phyloP scores from a whole-genome alignment of 2,797 vertebrate genomes.

The Pelodytes ibericus region DNA sequence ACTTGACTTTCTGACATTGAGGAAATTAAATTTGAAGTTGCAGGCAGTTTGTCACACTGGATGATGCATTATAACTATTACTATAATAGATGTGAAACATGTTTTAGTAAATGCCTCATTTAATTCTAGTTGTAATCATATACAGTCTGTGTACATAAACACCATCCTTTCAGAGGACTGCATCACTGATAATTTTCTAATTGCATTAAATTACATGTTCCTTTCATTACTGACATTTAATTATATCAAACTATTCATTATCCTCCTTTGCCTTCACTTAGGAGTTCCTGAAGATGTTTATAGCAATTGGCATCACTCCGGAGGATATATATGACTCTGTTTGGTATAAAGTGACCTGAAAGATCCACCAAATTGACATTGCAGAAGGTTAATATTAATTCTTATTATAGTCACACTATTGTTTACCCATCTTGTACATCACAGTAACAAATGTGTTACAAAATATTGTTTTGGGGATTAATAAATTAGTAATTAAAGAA shows the following conservation, averaged over 20 bases:
- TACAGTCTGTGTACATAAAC: constrained; percentile 17
- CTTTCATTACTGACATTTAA: constrained; percentile 34
- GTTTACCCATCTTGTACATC: too few relatives aligned
- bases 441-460: too few relatives aligned
- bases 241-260: constrained; percentile 28
- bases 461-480: too few relatives aligned
- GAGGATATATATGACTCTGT: constrained; percentile 2
- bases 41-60: not conserved
- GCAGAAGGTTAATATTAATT: too few relatives aligned
- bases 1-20: not conserved
- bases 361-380: not conserved
- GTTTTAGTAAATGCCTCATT: not conserved
- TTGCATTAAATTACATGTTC: constrained; percentile 36
- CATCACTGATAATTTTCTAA: constrained; percentile 24
- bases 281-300: constrained; percentile 8
- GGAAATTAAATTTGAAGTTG: not conserved
- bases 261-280: not conserved
- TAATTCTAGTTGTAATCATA: constrained; percentile 9
- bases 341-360: constrained; percentile 16
- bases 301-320: not conserved
- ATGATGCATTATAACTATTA: not conserved
- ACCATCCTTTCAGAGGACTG: not conserved
- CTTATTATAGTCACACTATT: too few relatives aligned
- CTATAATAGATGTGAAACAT: constrained; percentile 5
- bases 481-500: too few relatives aligned